These are phyloP conservation scores for Apolygus lucorum DNA, from an alignment of 1,140 invertebrate species.

Conservation along the genomic window DNA sequence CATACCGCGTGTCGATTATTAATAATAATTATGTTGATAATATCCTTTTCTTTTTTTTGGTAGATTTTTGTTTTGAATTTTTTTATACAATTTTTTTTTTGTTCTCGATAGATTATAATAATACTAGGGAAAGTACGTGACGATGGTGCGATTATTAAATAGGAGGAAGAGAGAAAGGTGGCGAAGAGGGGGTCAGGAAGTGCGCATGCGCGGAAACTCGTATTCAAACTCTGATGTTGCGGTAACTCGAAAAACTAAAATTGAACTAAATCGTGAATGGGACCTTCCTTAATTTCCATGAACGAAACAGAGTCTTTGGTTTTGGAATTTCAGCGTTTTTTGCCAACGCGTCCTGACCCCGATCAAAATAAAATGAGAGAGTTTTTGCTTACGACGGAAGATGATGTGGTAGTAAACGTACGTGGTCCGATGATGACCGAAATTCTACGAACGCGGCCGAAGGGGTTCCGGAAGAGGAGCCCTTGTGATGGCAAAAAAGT, in stretches of 20 bases:
- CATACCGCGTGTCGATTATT: not conserved
- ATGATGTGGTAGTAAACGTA: too few species aligned
- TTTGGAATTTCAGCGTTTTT: not conserved
- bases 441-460: too few species aligned
- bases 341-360: not conserved
- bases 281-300: not conserved
- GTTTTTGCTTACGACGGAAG: too few species aligned
- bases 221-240: not conserved
- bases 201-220: not conserved
- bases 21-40: not conserved
- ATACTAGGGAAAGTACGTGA: slow-evolving; percentile 10
- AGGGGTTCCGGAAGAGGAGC: too few species aligned
- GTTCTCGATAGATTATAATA: not conserved
- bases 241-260: not conserved
- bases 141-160: not conserved
- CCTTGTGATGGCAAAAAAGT: too few species aligned
- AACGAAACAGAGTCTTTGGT: not conserved
- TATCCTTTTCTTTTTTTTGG: slow-evolving; percentile 1
- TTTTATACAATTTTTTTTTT: not conserved
- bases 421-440: too few species aligned
- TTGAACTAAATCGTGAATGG: not conserved
- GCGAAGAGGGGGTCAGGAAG: not conserved
- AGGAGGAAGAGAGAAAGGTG: not conserved
- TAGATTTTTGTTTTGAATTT: not conserved
- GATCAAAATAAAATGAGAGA: too few species aligned